A percentile compares a stretch with the other conserved stretches of the same genome.
phyloP scores from a whole-genome alignment of 2,797 vertebrate genomes.

The Antrozous pallidus region DNA sequence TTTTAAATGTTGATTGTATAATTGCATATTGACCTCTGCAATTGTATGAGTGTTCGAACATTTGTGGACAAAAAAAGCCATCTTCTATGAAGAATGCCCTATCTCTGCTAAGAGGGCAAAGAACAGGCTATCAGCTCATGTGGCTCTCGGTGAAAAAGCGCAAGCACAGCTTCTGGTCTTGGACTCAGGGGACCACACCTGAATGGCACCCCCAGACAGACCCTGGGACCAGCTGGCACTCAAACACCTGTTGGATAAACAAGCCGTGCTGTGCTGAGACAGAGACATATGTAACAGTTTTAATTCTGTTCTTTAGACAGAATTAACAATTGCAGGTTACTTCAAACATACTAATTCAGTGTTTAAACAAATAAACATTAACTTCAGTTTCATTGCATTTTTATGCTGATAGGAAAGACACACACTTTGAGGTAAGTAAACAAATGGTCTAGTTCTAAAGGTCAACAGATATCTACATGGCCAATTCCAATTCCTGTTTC shows the following conservation, averaged over 20 bases:
- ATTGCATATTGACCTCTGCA: not conserved
- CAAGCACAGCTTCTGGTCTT: not conserved
- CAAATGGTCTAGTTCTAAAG: not conserved
- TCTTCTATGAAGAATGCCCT: not conserved
- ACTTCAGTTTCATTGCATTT: not conserved
- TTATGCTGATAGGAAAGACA: not conserved
- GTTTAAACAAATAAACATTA: constrained; percentile 11
- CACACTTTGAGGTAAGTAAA: not conserved
- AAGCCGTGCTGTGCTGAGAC: not conserved
- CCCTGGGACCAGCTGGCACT: not conserved
- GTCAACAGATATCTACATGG: not conserved
- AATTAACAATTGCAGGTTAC: too few species aligned
- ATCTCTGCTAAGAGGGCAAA: not conserved
- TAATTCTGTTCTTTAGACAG: not conserved
- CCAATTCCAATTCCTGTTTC: not conserved
- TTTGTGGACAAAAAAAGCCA: not conserved
- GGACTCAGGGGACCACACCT: not conserved
- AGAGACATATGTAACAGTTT: not conserved
- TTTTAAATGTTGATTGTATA: not conserved
- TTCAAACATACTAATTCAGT: not conserved
- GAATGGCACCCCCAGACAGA: not conserved
- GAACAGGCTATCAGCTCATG: not conserved
- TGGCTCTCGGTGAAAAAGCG: not conserved
- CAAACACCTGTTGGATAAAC: not conserved
- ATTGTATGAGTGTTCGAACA: not conserved